A percentile compares a stretch with the other conserved stretches of the same genome.
phyloP scores from a whole-genome alignment of 2,888 invertebrate species.

The Busseola fusca region DNA sequence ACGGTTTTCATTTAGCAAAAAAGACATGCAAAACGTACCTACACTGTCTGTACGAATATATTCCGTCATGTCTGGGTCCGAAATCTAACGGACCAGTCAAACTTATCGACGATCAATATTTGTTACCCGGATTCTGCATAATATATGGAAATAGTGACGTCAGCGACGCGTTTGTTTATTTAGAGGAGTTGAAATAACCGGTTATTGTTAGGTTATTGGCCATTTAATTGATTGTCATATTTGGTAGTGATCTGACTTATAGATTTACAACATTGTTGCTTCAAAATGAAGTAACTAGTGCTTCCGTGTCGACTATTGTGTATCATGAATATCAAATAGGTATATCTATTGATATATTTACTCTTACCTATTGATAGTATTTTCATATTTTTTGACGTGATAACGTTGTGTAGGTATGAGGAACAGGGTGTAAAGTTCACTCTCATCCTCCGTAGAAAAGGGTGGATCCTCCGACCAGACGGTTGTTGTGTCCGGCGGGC shows the following conservation, averaged over 20 bases:
- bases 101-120: conserved; percentile 51
- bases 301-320: neutral
- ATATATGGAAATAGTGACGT: conserved; percentile 46
- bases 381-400: too few species aligned
- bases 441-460: too few species aligned
- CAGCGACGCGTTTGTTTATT: conserved; percentile 33
- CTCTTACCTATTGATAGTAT: too few species aligned
- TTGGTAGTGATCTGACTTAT: neutral
- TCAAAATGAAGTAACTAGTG: neutral
- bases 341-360: too few species aligned
- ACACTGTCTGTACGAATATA: neutral
- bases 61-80: conserved; percentile 20
- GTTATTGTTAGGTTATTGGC: conserved; percentile 22
- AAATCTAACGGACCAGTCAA: conserved; percentile 25
- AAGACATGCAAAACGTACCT: neutral
- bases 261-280: neutral
- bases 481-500: too few species aligned
- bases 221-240: conserved; percentile 2
- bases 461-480: too few species aligned
- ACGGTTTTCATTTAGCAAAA: neutral
- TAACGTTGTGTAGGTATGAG: too few species aligned
- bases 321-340: neutral
- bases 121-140: conserved; percentile 34
- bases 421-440: too few species aligned
- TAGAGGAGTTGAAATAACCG: conserved; percentile 4